These are phyloP conservation scores for Andrena fulva DNA, from an alignment of 2,888 invertebrate genomes.

Conservation along the genomic window DNA sequence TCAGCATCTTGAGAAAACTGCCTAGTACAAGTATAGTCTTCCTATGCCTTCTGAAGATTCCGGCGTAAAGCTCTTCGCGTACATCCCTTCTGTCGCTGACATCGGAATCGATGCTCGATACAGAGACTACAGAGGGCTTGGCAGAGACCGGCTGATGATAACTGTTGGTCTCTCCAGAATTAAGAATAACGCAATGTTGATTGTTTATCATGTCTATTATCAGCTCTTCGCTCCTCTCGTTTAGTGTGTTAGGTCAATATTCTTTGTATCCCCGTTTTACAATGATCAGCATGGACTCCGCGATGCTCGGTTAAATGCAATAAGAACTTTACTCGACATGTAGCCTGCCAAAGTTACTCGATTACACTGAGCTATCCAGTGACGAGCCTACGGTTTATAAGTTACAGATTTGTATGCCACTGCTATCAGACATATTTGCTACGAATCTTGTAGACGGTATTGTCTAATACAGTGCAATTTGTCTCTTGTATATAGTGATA, in stretches of 20 bases:
- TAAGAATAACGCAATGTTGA: constrained; percentile 81
- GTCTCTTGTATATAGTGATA: constrained; percentile 48
- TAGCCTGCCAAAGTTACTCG: constrained; percentile 7
- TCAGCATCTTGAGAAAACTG: constrained; percentile 84
- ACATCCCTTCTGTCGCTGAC: constrained; percentile 83
- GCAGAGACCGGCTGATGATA: constrained; percentile 80
- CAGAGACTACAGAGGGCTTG: constrained; percentile 82
- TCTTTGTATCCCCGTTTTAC: not conserved
- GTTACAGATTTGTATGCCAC: constrained; percentile 27
- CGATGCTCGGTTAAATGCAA: not conserved
- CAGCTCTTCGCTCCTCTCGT: constrained; percentile 10
- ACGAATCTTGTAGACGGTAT: constrained; percentile 35
- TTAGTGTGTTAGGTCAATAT: not conserved
- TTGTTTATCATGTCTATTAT: constrained; percentile 81
- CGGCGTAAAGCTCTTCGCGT: constrained; percentile 83
- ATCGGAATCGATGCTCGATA: constrained; percentile 83
- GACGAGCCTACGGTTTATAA: constrained; percentile 36
- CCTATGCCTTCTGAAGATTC: constrained; percentile 83
- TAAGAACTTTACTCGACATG: constrained; percentile 1
- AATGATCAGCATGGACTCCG: not conserved
- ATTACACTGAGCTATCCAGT: constrained; percentile 33
- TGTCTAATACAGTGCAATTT: constrained; percentile 30
- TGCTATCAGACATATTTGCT: constrained; percentile 47
- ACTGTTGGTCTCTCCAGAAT: constrained; percentile 77
- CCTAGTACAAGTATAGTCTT: constrained; percentile 84